Percentiles rank a stretch among this genome's conserved stretches.
phyloP scores from a whole-genome alignment of 1,140 invertebrate genomes.

The Hetaerina americana region DNA sequence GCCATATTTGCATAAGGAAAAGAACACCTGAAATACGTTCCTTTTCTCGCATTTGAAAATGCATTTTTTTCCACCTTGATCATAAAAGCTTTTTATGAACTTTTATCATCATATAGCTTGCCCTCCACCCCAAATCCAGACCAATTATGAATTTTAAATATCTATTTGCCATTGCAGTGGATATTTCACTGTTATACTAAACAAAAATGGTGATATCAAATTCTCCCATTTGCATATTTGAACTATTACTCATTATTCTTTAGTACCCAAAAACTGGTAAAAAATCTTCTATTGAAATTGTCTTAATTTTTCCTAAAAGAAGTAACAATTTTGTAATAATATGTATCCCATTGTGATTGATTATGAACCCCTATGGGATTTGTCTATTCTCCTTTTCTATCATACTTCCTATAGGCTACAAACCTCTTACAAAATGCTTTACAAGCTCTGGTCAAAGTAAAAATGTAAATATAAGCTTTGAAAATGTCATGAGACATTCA shows the following conservation, averaged over 20 bases:
- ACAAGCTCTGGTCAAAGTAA: neutral
- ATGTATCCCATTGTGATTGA: neutral
- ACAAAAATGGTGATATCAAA: neutral
- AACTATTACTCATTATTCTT: neutral
- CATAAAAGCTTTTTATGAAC: neutral
- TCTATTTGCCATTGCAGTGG: neutral
- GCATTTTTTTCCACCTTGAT: neutral
- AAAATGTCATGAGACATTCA: neutral
- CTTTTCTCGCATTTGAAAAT: neutral
- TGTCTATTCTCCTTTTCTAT: neutral
- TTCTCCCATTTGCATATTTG: neutral
- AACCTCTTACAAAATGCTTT: neutral
- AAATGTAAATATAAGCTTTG: neutral
- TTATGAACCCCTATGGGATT: neutral
- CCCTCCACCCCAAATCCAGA: neutral
- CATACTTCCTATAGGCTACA: neutral
- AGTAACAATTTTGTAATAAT: constrained; percentile 1
- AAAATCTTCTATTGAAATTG: neutral
- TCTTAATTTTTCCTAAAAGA: neutral
- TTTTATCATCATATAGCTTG: neutral
- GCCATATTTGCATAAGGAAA: neutral
- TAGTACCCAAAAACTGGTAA: neutral
- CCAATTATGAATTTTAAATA: neutral
- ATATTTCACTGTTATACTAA: neutral
- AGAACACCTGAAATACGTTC: neutral